These are phyloP conservation scores for Drosophila falleni DNA, from an alignment of 2,888 invertebrate species.

Conservation along the genomic window DNA sequence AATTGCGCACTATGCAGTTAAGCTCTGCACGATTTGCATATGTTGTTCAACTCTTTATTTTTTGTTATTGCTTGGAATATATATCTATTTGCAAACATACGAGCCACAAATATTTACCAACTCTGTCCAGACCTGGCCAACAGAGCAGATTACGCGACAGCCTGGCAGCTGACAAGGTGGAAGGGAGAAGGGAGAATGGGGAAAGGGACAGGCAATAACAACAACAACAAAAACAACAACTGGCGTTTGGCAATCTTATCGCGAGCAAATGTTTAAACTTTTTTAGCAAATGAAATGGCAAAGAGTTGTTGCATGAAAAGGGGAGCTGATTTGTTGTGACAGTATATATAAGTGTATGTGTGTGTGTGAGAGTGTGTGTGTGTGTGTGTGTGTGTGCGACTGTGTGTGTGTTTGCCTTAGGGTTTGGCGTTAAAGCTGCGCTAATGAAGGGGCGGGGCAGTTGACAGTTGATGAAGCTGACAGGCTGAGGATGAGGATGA, in stretches of 20 bases:
- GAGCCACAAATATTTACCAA: conserved; percentile 47
- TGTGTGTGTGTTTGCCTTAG: conserved; percentile 31
- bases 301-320: background rate
- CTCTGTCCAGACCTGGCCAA: conserved; percentile 21
- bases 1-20: conserved; percentile 8
- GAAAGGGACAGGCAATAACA: background rate
- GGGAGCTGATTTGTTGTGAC: background rate
- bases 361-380: conserved; percentile 5
- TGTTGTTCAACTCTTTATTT: conserved; percentile 39
- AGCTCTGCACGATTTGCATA: conserved; percentile 10
- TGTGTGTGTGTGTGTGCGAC: background rate
- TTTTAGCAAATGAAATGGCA: conserved; percentile 22
- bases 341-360: background rate
- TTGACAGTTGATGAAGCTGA: conserved; percentile 29
- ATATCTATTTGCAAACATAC: conserved; percentile 39
- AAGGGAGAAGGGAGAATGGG: background rate
- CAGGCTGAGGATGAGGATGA: background rate
- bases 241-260: conserved; percentile 53
- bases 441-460: conserved; percentile 56
- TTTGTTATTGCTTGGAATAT: conserved; percentile 10
- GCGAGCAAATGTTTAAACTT: conserved; percentile 54
- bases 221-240: background rate
- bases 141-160: conserved; percentile 19
- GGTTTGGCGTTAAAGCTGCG: conserved; percentile 50
- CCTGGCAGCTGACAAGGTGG: background rate